Evolutionary conservation across 2,797 vertebrate genomes (phyloP), one percentile per base, ranked within the genome.

Genomic region (Margarornis squamiger): DNA sequence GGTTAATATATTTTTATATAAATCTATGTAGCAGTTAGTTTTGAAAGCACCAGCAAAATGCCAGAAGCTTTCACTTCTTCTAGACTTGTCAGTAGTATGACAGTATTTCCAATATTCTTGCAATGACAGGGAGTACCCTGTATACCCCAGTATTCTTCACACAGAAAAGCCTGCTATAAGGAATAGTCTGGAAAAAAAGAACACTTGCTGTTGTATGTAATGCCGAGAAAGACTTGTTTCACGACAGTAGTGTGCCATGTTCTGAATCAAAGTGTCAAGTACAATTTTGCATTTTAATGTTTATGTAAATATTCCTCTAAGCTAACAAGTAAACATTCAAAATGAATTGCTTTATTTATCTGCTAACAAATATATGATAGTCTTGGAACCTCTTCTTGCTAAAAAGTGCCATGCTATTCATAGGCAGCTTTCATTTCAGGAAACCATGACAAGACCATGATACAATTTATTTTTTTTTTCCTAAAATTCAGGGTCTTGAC

Each of bases 251-350:
- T 9, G 0, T 86, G 59, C 65, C 68, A 27, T 85, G 72, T 86
- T 90, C 63, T 63, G 63, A 39, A 92, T 92, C 75, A 85, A 89
- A 92, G 55, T 88, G 84, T 91, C 65, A 91, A 58, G 30, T 36
- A 48, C 27, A 66, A 14, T 75, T 87, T 90, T 91, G 75, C 52
- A 90, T 88, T 82, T 85, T 79, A 92, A 83, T 84, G 38, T 72
- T 94, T 59, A 59, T 80, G 57, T 48, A 90, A 88, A 81, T 77
- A 78, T 57, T 93, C 41, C 26, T 52, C 68, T 86, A 76, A 91
- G 52, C 10, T 86, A 91, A 88, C 59, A 88, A 80, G n/a, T 76
- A 90, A 96, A 74, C 57, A 62, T 73, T 62, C 36, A 74, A 91
- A 91, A 86, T 74, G 0, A 79, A 67, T 66, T 76, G n/a, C 32